Base-by-base conservation (phyloP, 1,140 invertebrate species). In the Carposina sasakii region DNA sequence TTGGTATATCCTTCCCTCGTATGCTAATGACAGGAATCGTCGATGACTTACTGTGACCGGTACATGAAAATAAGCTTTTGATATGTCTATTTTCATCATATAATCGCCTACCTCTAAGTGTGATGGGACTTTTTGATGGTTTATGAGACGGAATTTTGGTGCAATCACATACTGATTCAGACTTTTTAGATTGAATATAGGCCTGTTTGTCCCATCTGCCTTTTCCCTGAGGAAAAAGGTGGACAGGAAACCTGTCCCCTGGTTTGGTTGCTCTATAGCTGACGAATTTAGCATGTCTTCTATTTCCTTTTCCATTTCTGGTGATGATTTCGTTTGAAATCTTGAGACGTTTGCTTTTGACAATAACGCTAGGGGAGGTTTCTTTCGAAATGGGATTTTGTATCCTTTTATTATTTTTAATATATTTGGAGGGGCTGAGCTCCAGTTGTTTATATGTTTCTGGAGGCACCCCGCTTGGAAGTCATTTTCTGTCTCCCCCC, bases 171-270 rank as follows among this genome's bases (percentile, higher is more conserved):
- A 65, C 13, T 52, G n/a, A 34, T 65, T 65, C 23, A 65, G 44
- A 3, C 21, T 33, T 39, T 49, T 56, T 46, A 65, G 41, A 40
- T 62, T 60, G 49, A 63, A 54, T n/a, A 65, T 52, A 13, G 47
- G 59, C 13, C 62, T 43, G 17, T 34, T 44, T 6, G 31, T 26
- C 10, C 52, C 60, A 39, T 63, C 49, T 23, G 49, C 10, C 33
- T 63, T 65, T 41, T 48, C 49, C 13, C 58, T 43, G 1, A 63
- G 40, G 36, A 63, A 66, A 49, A 66, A 54, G 12, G 49, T 45
- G 3, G 63, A 65, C 10, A 65, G 31, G 44, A 65, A 65, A 9
- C 63, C 59, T 15, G 46, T 36, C 12, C 17, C 36, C n/a, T 23
- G 12, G 1, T 16, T 23, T 2, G 15, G 21, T n/a, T 24, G 12